Conservation (phyloP, 1,140 invertebrate genomes). For the Notospermus geniculatus region DNA sequence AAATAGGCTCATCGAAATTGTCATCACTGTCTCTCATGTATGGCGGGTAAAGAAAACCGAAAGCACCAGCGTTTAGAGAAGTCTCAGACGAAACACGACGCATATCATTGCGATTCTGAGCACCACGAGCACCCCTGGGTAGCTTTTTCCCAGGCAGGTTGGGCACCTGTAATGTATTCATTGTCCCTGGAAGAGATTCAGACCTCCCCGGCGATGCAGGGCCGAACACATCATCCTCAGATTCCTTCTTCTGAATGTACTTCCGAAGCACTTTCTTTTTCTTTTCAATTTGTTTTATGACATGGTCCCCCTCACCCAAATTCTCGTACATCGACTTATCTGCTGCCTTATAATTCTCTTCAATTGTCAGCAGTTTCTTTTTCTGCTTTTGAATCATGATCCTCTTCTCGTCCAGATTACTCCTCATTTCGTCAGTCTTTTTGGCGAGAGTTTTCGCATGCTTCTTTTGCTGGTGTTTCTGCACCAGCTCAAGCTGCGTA, state of each 20-base stretch:
- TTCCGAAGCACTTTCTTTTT: conserved; percentile 39
- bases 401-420: conserved; percentile 30
- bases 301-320: conserved; percentile 12
- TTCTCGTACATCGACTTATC: conserved; percentile 27
- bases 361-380: conserved; percentile 30
- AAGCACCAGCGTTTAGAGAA: not conserved
- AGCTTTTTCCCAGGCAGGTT: not conserved
- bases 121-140: not conserved
- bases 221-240: not conserved
- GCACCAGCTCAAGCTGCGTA: conserved; percentile 36
- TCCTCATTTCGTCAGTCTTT: conserved; percentile 33
- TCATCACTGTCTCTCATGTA: not conserved
- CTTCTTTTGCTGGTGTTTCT: conserved; percentile 25
- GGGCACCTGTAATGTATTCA: not conserved
- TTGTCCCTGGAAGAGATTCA: too few relatives aligned
- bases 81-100: conserved; percentile 6
- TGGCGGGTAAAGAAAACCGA: conserved; percentile 4
- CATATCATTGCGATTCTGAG: not conserved
- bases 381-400: conserved; percentile 26
- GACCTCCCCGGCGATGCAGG: not conserved
- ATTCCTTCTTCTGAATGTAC: conserved; percentile 42
- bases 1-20: too few relatives aligned
- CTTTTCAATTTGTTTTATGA: conserved; percentile 30
- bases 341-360: conserved; percentile 31
- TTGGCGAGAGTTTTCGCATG: conserved; percentile 24